Percentiles rank a stretch among this genome's conserved stretches.
phyloP scores from a whole-genome alignment of 2,888 invertebrate genomes.

The Plusia festucae region DNA sequence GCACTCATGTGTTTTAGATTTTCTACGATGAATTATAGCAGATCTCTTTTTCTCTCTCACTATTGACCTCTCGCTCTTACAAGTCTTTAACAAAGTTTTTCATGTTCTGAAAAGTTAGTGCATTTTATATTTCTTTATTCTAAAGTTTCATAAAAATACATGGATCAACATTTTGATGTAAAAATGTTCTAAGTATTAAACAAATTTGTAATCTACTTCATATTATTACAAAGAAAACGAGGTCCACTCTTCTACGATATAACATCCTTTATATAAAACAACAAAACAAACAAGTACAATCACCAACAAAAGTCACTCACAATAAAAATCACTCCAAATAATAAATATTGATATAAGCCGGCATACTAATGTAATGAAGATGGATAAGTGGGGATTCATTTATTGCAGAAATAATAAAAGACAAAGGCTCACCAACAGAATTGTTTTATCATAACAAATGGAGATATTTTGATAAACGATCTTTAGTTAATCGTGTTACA shows the following conservation, averaged over 20 bases:
- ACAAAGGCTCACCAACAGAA: constrained; percentile 27
- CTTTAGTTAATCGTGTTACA: not conserved
- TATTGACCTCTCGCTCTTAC: not conserved
- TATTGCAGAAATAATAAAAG: constrained; percentile 54
- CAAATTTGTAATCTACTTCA: too few relatives aligned
- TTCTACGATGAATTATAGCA: not conserved
- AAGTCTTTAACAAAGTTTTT: not conserved
- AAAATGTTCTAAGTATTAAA: too few relatives aligned
- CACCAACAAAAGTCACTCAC: constrained; percentile 39
- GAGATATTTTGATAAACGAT: constrained; percentile 34
- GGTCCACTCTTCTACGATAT: not conserved
- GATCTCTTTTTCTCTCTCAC: not conserved
- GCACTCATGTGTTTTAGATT: not conserved
- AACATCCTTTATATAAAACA: not conserved
- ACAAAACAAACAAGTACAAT: constrained; percentile 25
- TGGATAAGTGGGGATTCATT: constrained; percentile 47
- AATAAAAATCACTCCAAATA: constrained; percentile 50
- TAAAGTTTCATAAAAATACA: too few relatives aligned
- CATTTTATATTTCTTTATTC: not conserved
- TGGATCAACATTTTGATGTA: not conserved
- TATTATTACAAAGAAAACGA: too few relatives aligned
- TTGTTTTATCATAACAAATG: constrained; percentile 42
- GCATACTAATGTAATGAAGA: constrained; percentile 58
- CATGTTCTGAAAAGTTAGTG: not conserved
- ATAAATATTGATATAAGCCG: constrained; percentile 55